Evolutionary conservation across 2,113 vertebrate genomes (phyloP), one percentile per base, ranked within the genome.

Genomic region (Myrmecophaga tridactyla): DNA sequence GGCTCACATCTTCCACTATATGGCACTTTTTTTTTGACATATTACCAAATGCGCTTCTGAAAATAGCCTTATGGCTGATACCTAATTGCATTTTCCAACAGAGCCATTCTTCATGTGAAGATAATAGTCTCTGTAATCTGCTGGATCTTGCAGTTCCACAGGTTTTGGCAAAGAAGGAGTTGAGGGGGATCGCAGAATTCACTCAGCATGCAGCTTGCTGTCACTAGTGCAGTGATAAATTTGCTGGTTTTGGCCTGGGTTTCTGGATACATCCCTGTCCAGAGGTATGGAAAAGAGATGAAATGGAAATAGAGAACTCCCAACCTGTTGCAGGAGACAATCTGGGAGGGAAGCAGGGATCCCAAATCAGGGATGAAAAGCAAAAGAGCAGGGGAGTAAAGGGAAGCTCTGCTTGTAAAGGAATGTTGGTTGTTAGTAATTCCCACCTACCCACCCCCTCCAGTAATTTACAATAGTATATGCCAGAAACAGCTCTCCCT

Each of bases 221-320:
- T 98, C 98, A 97, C 96, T 96, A 98, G 97, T 85, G 75, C 78
- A 83, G 96, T 97, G 98, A 98, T 98, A 97, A 97, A 98, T 98
- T 95, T 98, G 97, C 97, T 97, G 94, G 82, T 96, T 98, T 98
- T 98, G 98, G 98, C 98, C 36, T 93, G 67, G 34, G 58, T 97
- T 98, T 96, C 95, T 98, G 97, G 97, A 97, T 91, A 93, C 65
- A 92, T 83, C 92, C 78, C 97, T 93, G 95, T 96, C 90, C 85
- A 34, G 91, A 98, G 97, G 96, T 98, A 98, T 96, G 97, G 98
- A 97, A 98, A 97, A 97, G 97, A 96, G 85, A 98, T 97, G 97
- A 98, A 94, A 80, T 25, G 27, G 97, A 97, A 97, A 97, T 73
- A 94, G 23, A 95, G 94, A 95, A 94, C 91, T 96, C 92, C 43